These are phyloP conservation scores for Heliconius erato DNA, from an alignment of 2,888 invertebrate genomes.

Conservation along the genomic window DNA sequence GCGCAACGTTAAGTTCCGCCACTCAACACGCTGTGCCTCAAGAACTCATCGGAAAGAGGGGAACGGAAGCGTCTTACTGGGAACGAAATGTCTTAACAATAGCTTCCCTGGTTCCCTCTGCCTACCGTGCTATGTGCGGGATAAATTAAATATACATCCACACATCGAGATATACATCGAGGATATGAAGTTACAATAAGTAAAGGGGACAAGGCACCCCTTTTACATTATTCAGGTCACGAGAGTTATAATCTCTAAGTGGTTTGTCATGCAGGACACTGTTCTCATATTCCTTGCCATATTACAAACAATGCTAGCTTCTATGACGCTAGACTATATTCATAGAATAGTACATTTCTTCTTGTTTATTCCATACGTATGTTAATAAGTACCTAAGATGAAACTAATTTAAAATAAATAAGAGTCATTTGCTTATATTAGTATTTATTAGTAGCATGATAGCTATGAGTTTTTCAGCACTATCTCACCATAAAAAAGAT, in stretches of 20 bases:
- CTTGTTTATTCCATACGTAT: neutral
- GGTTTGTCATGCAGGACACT: constrained; percentile 20
- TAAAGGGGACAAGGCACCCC: constrained; percentile 16
- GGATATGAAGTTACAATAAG: constrained; percentile 3
- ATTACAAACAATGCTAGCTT: neutral
- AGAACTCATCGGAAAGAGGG: too few relatives aligned
- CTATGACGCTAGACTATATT: neutral
- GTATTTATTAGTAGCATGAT: too few relatives aligned
- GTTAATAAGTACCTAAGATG: neutral
- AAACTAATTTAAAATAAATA: neutral
- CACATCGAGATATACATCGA: neutral
- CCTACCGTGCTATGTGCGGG: neutral
- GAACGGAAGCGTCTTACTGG: too few relatives aligned
- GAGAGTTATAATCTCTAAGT: constrained; percentile 16
- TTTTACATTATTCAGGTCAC: constrained; percentile 26
- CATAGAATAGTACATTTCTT: neutral
- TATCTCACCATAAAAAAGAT: too few relatives aligned
- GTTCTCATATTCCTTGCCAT: constrained; percentile 12
- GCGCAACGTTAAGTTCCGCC: too few relatives aligned
- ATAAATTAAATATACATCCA: neutral
- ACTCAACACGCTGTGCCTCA: too few relatives aligned
- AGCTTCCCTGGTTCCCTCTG: too few relatives aligned
- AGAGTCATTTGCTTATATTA: too few relatives aligned
- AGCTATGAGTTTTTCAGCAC: too few relatives aligned
- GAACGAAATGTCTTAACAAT: too few relatives aligned